Conservation (phyloP, 92 coral and sea anemone genomes). For the Porites rus region DNA sequence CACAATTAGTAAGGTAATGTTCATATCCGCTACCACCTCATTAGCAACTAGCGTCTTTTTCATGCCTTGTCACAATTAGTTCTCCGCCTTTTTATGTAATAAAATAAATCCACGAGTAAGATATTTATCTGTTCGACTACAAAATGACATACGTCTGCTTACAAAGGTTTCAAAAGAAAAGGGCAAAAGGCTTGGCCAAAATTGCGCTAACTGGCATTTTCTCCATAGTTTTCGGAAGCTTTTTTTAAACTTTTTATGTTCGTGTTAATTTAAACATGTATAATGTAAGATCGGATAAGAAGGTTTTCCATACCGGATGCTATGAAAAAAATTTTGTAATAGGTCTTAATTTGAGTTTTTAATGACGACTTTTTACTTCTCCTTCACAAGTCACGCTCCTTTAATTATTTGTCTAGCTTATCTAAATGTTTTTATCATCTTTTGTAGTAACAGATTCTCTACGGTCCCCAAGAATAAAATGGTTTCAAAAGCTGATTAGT, state of each 20-base stretch:
- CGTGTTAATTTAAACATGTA: neutral
- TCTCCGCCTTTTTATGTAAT: conserved; percentile 19
- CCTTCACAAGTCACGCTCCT: neutral
- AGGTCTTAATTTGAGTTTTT: neutral
- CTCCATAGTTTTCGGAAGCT: neutral
- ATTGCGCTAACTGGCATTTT: neutral
- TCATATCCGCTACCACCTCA: conserved; percentile 27
- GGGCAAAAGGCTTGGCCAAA: neutral
- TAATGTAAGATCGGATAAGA: conserved; percentile 1
- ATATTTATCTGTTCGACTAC: neutral
- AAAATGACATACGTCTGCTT: neutral
- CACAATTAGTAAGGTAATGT: conserved; percentile 10
- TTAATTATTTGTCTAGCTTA: no score
- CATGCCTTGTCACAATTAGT: neutral
- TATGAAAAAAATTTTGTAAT: neutral
- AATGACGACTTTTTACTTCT: conserved; percentile 12
- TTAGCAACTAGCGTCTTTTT: conserved; percentile 17
- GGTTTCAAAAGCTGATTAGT: no score
- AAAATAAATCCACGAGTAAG: neutral
- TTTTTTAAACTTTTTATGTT: neutral
- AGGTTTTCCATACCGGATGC: conserved; percentile 38
- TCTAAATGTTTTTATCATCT: neutral
- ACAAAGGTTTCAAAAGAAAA: neutral
- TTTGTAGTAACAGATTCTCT: no score
- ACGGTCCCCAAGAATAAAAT: no score